Base-by-base conservation (phyloP, 2,888 invertebrate genomes). In the Deladenus siricidicola region DNA sequence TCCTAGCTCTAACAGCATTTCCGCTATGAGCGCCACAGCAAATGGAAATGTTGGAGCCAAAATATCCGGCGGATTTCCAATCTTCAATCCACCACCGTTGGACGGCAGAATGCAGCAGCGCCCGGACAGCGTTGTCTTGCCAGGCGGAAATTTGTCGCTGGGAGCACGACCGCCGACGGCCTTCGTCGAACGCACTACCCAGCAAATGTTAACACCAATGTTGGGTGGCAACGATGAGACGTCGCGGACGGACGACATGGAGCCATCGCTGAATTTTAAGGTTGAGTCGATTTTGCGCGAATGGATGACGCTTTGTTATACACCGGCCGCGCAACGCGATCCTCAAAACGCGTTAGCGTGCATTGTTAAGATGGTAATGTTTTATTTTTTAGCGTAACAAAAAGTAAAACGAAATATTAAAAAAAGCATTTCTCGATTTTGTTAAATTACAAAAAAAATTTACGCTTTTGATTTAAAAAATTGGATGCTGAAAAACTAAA, bases 281-380 rank as follows among this genome's bases (percentile, higher is more conserved):
- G 92, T 93, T 0, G 96, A 98, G 80, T 89, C 85, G 73, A 83
- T 98, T 14, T 84, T 98, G 39, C 85, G 93, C 24, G 96, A 98
- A 78, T 99, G 98, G 98, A 89, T 94, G 19, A 86, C 85, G 64
- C 87, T 93, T 76, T 90, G 89, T 73, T 87, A 91, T 77, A 86
- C 86, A 14, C 73, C 76, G 17, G 60, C 65, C 19, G 70, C 71
- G 19, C 71, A 70, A 42, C 63, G 70, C 21, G 75, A 73, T 47
- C 73, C 76, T 1, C 73, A 75, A 44, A 92, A 92, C 80, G 89
- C 92, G 43, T 93, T 96, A 81, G 87, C 89, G 66, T 83, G 89
- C 69, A 94, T 94, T 81, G 91, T 96, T n/a, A 65, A 70, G 51
- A 58, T 75, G 70, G n/a, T n/a, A n/a, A n/a, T n/a, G n/a, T n/a